Base-by-base conservation (phyloP, 2,113 vertebrate genomes). In the Seriola aureovittata region DNA sequence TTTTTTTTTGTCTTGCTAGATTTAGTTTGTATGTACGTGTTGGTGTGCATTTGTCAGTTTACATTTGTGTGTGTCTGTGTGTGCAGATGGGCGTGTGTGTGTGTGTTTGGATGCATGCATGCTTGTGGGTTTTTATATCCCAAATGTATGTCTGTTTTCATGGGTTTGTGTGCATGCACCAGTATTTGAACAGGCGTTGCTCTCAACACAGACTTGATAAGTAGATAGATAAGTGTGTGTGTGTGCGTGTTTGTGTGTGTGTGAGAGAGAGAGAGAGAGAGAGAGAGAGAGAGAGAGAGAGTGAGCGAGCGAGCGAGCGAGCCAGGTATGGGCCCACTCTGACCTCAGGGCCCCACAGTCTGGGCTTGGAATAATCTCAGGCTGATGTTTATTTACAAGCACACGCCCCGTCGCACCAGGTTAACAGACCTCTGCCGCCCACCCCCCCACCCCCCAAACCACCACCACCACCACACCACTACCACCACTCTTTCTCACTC, bases 301-400 rank as follows among this genome's bases (percentile, higher is more conserved):
- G 80, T 38, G 40, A 0, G 11, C 1, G 32, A 5, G 74, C 0
- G 67, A 23, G 63, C 5, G 65, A 40, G 29, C 0, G 72, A 84
- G 86, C 62, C 92, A 94, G 92, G 89, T 92, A 92, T 78, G 87
- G 85, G 81, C 87, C 87, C 89, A 90, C 86, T 89, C 90, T 93
- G 85, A 94, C 93, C 91, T 81, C 85, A 75, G 90, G 93, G 88
- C 89, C 86, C 69, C 75, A 63, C 63, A 42, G 89, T 92, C 88
- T 90, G 77, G 85, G 88, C 84, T 82, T 91, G 19, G 93, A 94
- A 94, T 92, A 94, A 93, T 94, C 89, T 91, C 78, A 59, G 87
- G 80, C 84, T 92, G 92, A 95, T 94, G 91, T 94, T 94, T 94
- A 94, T 94, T 94, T 94, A 94, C 91, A 86, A 94, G 90, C 88